phyloP scores from a whole-genome alignment of 2,888 invertebrate genomes.

The Abrostola triplasia region DNA sequence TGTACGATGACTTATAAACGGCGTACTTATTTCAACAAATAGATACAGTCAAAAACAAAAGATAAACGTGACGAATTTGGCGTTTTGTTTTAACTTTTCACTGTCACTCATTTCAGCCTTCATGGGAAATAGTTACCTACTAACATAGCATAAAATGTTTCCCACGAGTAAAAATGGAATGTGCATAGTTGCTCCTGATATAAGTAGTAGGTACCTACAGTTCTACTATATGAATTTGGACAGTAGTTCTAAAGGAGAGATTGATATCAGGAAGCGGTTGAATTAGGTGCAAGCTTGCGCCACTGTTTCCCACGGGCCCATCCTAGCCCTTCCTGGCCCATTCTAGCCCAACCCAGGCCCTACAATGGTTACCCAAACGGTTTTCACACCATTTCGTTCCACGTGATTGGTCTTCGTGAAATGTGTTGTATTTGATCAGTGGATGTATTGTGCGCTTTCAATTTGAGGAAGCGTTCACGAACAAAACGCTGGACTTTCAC shows the following conservation, averaged over 20 bases:
- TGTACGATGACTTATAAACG: neutral
- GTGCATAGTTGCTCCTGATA: neutral
- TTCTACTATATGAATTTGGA: neutral
- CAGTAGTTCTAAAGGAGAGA: constrained; percentile 7
- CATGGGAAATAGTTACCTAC: constrained; percentile 13
- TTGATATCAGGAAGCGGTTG: constrained; percentile 28
- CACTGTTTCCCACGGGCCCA: constrained; percentile 77
- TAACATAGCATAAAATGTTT: constrained; percentile 32
- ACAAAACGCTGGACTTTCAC: constrained; percentile 71
- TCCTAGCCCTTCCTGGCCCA: constrained; percentile 77
- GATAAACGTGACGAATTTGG: constrained; percentile 7
- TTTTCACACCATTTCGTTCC: constrained; percentile 82
- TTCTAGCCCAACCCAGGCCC: constrained; percentile 74
- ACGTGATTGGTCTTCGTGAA: constrained; percentile 74
- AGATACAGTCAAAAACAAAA: neutral
- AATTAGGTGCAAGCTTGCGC: constrained; percentile 41
- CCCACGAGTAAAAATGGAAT: constrained; percentile 35
- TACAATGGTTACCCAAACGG: constrained; percentile 63
- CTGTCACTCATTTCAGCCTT: constrained; percentile 40
- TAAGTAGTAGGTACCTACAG: neutral
- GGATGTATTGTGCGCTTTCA: constrained; percentile 66
- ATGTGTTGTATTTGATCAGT: constrained; percentile 68
- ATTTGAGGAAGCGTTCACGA: constrained; percentile 62
- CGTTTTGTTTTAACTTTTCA: constrained; percentile 24
- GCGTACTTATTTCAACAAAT: too few species aligned